phyloP scores from a whole-genome alignment of 1,140 invertebrate species.

The Atopsyche davidsoni region DNA sequence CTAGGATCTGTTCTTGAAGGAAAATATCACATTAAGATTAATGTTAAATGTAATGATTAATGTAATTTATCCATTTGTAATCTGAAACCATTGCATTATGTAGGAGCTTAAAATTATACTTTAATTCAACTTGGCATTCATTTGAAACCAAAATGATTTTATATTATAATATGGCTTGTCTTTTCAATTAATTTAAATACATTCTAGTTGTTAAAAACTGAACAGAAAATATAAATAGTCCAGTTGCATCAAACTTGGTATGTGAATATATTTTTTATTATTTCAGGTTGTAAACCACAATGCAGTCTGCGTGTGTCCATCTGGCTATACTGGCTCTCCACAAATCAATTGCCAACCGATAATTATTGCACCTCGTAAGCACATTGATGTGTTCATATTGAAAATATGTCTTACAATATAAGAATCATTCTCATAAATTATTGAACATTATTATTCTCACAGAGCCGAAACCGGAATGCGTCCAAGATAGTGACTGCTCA shows the following conservation, averaged over 20 bases:
- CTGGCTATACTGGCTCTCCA: slow-evolving; percentile 72
- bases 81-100: no score
- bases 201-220: no score
- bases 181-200: no score
- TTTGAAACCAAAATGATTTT: no score
- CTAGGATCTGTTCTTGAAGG: no score
- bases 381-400: slow-evolving; percentile 2
- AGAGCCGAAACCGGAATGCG: slow-evolving; percentile 69
- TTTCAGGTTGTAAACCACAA: slow-evolving; percentile 57
- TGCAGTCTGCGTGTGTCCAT: slow-evolving; percentile 57
- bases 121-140: no score
- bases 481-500: slow-evolving; percentile 71
- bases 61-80: no score
- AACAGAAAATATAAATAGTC: no score
- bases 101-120: no score
- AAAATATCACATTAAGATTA: no score
- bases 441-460: slow-evolving; percentile 30
- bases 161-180: no score
- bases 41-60: no score
- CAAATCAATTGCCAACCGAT: slow-evolving; percentile 30
- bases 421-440: slow-evolving; percentile 8
- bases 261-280: slow-evolving; percentile 2
- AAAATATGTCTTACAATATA: slow-evolving; percentile 9
- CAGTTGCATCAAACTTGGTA: neutral
- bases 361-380: slow-evolving; percentile 31